Evolutionary conservation across 2,113 vertebrate species (phyloP).

Genomic region (Lota lota): DNA sequence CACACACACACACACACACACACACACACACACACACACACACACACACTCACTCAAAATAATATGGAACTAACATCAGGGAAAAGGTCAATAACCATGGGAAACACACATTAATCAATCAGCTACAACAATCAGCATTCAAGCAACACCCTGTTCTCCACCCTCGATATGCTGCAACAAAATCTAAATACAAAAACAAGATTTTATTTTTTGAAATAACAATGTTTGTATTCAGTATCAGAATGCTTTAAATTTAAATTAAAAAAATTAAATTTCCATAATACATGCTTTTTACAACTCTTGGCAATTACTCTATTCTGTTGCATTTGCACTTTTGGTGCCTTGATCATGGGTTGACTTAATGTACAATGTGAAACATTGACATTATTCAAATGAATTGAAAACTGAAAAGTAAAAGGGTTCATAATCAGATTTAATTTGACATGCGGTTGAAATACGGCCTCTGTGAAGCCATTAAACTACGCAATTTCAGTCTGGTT

Average conservation of each 20-base stretch:
- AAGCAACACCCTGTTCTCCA: too few species aligned
- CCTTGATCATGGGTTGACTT: background rate
- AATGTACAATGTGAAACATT: background rate
- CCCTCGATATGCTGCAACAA: too few species aligned
- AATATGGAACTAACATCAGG: background rate
- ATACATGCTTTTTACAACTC: constrained; percentile 25
- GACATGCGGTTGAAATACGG: too few species aligned
- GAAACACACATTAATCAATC: background rate
- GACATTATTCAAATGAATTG: background rate
- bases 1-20: background rate
- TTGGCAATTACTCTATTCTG: constrained; percentile 36
- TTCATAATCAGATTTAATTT: too few species aligned
- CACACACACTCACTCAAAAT: background rate
- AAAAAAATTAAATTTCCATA: too few species aligned
- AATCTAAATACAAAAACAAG: too few species aligned
- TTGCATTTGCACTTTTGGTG: constrained; percentile 19
- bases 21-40: background rate
- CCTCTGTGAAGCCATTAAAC: background rate
- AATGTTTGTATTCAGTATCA: too few species aligned
- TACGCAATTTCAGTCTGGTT: background rate
- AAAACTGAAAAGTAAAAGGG: background rate
- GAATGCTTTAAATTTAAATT: too few species aligned
- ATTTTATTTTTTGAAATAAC: too few species aligned
- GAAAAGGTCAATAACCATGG: constrained; percentile 23
- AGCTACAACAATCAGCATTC: too few species aligned